Evolutionary conservation across 1,140 invertebrate genomes (phyloP), one percentile per base, ranked within the genome.

Genomic region (Megalonaias nervosa): DNA sequence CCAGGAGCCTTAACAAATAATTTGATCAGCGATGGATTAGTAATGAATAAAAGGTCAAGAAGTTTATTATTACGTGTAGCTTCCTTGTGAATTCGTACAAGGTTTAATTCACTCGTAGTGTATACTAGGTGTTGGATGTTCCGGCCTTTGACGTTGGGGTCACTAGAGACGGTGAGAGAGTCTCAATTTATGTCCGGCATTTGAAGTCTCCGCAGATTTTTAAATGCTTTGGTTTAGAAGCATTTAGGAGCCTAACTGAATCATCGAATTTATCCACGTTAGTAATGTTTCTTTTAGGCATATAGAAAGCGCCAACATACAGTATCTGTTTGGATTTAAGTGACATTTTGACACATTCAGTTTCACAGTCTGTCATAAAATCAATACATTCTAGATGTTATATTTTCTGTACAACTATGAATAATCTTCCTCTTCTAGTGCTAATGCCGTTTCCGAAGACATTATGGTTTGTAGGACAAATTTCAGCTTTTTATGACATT

Each of bases 21-120:
- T 31, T 77, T 77, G n/a, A 77, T 55, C 19, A 64, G 17, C 12
- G 75, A 38, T 13, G 31, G 48, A 31, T 79, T 74, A 31, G 65
- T 79, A 62, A 55, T 64, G 65, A 77, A 77, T 57, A 66, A 13
- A 21, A 70, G 62, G 61, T 77, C 75, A n/a, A 77, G 26, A 55
- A 71, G 23, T 60, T 77, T 77, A 16, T n/a, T 59, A 58, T 70
- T n/a, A 48, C 75, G 19, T 56, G 68, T 71, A 26, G 68, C 67
- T 77, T 64, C 16, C 5, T 62, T n/a, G 23, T 77, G 59, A 66
- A 77, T 38, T 66, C 71, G 75, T 26, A 60, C 26, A 16, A 71
- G 48, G 55, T 70, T 58, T 21, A n/a, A 26, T 16, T 23, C 26
- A 48, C 16, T 55, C 19, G 55, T 48, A 38, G 71, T 64, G 58